Percentiles rank a stretch among this genome's conserved stretches.
phyloP scores from a whole-genome alignment of 2,888 invertebrate genomes.

The Oxystoma pomonae region DNA sequence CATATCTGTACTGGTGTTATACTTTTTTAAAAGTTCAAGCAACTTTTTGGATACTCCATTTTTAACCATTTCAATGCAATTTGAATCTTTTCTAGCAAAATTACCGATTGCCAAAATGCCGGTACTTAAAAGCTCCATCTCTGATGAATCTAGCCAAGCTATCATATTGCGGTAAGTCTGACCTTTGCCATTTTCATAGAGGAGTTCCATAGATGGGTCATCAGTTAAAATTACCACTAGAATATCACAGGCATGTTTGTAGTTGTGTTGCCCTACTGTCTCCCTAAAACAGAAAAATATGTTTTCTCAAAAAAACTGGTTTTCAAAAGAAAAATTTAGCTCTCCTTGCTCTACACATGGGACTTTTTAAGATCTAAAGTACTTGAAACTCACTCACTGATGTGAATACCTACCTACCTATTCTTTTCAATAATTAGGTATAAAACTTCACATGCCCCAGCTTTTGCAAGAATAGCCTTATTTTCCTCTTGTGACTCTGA shows the following conservation, averaged over 20 bases:
- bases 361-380: too few relatives aligned
- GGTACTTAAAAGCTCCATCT: slow-evolving; percentile 74
- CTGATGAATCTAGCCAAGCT: slow-evolving; percentile 70
- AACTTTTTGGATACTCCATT: slow-evolving; percentile 71
- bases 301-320: too few relatives aligned
- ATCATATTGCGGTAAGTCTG: slow-evolving; percentile 67
- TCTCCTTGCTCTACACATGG: too few relatives aligned
- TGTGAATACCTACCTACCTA: slow-evolving; percentile 38
- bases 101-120: slow-evolving; percentile 84
- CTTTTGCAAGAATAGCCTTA: slow-evolving; percentile 69
- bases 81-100: slow-evolving; percentile 82
- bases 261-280: slow-evolving; percentile 57
- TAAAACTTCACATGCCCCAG: slow-evolving; percentile 72
- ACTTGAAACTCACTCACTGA: too few relatives aligned
- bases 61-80: slow-evolving; percentile 79
- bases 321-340: too few relatives aligned
- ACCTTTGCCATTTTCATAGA: slow-evolving; percentile 76
- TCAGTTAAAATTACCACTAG: slow-evolving; percentile 81
- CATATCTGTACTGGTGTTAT: slow-evolving; percentile 52
- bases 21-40: slow-evolving; percentile 53
- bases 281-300: slow-evolving; percentile 16
- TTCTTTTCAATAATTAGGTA: slow-evolving; percentile 70
- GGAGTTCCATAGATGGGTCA: slow-evolving; percentile 81
- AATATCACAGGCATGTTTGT: slow-evolving; percentile 81
- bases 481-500: slow-evolving; percentile 72